phyloP scores from a whole-genome alignment of 2,797 vertebrate genomes.

The Rhinella marina region DNA sequence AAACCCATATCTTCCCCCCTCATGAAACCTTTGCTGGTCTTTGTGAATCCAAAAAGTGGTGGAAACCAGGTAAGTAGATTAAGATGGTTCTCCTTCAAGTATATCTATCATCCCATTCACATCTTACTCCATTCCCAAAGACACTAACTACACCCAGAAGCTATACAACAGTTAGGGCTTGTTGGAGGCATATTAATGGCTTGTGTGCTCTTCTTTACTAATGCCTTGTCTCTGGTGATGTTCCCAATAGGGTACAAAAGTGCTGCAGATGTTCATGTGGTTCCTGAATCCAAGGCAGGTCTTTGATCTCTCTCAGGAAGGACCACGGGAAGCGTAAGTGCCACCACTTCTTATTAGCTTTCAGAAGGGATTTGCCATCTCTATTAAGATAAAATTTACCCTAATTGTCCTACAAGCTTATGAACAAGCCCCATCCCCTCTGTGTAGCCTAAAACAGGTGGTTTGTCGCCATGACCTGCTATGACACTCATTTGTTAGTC shows the following conservation, averaged over 20 bases:
- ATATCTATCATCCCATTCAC: not conserved
- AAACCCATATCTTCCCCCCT: conserved; percentile 96
- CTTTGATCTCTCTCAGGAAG: conserved; percentile 96
- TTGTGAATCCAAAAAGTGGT: conserved; percentile 97
- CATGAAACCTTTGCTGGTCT: conserved; percentile 97
- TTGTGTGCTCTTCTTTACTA: no score
- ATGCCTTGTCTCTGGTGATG: not conserved
- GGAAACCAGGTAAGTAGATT: conserved; percentile 89
- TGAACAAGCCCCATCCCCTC: not conserved
- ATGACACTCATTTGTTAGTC: not conserved
- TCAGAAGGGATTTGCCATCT: not conserved
- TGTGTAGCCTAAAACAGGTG: not conserved
- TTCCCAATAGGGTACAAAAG: conserved; percentile 87
- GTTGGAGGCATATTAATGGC: no score
- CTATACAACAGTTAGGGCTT: not conserved
- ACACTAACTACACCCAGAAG: not conserved
- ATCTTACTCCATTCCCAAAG: not conserved
- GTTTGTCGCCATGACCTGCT: not conserved
- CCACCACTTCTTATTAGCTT: not conserved
- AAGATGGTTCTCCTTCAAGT: not conserved
- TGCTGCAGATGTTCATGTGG: conserved; percentile 99
- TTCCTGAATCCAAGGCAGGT: conserved; percentile 97
- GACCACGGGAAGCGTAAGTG: conserved; percentile 95
- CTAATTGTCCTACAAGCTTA: not conserved
- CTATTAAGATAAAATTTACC: no score